These are phyloP conservation scores for Gymnoscopelus microlampas DNA, from an alignment of 2,797 vertebrate species.

Conservation along the genomic window DNA sequence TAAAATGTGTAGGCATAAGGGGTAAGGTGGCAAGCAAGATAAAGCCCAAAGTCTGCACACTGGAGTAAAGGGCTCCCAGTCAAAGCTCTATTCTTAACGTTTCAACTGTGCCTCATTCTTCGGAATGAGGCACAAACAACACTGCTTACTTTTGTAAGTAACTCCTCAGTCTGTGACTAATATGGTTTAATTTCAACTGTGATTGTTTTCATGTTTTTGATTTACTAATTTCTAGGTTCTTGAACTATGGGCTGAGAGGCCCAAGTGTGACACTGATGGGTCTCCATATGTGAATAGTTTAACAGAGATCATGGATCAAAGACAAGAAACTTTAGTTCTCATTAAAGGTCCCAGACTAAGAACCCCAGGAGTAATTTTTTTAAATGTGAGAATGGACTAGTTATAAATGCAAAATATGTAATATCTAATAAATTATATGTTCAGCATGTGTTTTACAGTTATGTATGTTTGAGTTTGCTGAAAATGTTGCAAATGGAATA, in stretches of 20 bases:
- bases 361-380: conserved; percentile 8
- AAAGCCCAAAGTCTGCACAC: too few relatives aligned
- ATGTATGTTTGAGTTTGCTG: conserved; percentile 30
- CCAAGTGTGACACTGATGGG: neutral
- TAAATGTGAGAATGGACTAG: conserved; percentile 15
- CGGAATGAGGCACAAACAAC: too few relatives aligned
- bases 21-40: too few relatives aligned
- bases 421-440: neutral
- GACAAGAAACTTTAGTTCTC: neutral
- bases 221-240: neutral
- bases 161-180: conserved; percentile 5
- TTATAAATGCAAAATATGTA: conserved; percentile 18
- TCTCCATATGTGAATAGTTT: conserved; percentile 32
- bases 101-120: too few relatives aligned
- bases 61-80: too few relatives aligned
- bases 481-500: conserved; percentile 29
- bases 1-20: too few relatives aligned
- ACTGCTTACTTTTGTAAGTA: too few relatives aligned
- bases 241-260: conserved; percentile 10
- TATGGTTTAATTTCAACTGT: conserved; percentile 17
- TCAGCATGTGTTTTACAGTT: conserved; percentile 17
- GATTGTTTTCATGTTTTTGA: conserved; percentile 2
- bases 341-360: neutral
- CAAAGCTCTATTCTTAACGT: too few relatives aligned
- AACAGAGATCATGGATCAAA: conserved; percentile 45